Evolutionary conservation across 2,797 vertebrate species (phyloP), one percentile per base, ranked within the genome.

Genomic region (Urosaurus nigricauda): DNA sequence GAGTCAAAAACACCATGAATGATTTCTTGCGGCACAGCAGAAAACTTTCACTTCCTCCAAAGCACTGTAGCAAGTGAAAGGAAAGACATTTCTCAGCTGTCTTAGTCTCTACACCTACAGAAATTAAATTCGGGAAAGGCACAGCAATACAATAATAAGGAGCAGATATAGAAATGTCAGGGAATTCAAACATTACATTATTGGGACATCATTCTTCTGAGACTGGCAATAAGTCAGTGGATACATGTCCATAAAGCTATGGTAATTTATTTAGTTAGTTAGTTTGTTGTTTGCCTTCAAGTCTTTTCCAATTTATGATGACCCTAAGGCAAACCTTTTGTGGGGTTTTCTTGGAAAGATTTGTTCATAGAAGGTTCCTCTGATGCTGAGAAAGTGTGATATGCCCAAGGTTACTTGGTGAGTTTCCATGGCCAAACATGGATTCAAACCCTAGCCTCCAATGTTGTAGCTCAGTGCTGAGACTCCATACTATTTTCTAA

Each of bases 91-190:
- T 87, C 79, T 21, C 5, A 19, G 13, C 71, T 29, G 68, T 17
- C 51, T 78, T 56, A 35, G 78, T 81, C 83, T 75, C 71, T 85
- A 81, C 78, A 70, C 70, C 37, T 82, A 88, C 86, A 82, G 63
- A 88, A 80, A 87, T 82, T 68, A 75, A 56, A 40, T 79, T 17
- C 16, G 37, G 75, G 71, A 29, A 29, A 88, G 51, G 73, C 19
- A 53, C 40, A 13, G 6, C 56, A 56, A 29, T 40, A 47, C 11
- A n/a, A 78, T 21, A 56, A 47, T 11, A 73, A 74, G 32, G 0
- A 53, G 21, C 9, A 37, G 13, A 53, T 0, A 16, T 1, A 24
- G 35, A 86, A 79, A 83, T 82, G 37, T 83, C 84, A 78, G 58
- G 78, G 73, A 85, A 88, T n/a, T 73, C 35, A 90, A 82, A 82